Percentiles rank a stretch among this genome's conserved stretches.
Conservation (phyloP, 2,113 vertebrate genomes). For the Oreotrochilus melanogaster region DNA sequence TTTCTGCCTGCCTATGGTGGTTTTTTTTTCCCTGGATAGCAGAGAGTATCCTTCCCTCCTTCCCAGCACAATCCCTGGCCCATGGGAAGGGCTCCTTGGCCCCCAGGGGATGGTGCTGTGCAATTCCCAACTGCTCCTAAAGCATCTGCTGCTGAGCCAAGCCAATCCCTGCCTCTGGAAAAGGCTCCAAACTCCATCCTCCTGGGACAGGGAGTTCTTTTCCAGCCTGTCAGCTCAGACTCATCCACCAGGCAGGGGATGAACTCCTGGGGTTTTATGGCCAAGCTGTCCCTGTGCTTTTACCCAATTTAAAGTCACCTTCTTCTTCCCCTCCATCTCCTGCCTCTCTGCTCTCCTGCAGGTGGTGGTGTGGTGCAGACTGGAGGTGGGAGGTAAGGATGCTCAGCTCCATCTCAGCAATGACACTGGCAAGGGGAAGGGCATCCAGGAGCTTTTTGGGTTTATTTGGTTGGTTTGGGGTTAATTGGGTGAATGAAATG, state of each 20-base stretch:
- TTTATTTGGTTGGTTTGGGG: background rate
- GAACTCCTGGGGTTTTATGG: background rate
- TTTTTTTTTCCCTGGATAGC: conserved; percentile 24
- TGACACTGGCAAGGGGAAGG: too few species aligned
- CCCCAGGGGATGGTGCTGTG: accelerated
- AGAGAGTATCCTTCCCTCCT: background rate
- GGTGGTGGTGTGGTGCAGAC: background rate
- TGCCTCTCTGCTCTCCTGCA: background rate
- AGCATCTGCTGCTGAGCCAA: background rate
- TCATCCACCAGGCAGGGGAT: background rate
- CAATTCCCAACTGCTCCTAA: background rate
- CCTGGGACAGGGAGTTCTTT: background rate
- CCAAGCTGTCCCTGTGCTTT: background rate
- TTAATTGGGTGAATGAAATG: background rate
- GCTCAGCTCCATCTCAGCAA: background rate
- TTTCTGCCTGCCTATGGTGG: background rate
- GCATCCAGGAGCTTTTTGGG: background rate
- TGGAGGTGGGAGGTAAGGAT: background rate
- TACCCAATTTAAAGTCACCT: background rate
- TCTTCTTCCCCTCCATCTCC: background rate
- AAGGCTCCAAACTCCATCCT: background rate
- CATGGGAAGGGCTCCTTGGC: background rate
- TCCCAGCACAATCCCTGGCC: background rate
- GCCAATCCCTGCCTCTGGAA: background rate
- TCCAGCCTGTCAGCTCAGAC: background rate